Percentiles rank a stretch among this genome's conserved stretches.
Evolutionary conservation across 2,797 vertebrate genomes (phyloP).

Genomic region (Ibycter americanus): DNA sequence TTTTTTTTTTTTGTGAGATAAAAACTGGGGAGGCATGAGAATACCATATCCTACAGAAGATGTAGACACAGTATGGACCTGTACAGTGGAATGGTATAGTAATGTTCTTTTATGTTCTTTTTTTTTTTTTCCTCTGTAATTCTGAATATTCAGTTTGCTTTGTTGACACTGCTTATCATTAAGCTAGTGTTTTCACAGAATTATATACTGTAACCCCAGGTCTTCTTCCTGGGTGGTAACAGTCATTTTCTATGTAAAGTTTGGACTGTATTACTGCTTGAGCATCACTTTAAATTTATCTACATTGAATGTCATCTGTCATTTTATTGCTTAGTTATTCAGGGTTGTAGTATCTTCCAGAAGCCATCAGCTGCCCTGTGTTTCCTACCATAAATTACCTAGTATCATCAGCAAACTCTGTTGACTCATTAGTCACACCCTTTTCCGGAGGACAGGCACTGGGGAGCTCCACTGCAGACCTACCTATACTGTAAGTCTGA

Average conservation of each 20-base stretch:
- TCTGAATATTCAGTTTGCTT: not conserved
- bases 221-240: not conserved
- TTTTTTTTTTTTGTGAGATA: not conserved
- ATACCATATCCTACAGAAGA: not conserved
- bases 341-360: not conserved
- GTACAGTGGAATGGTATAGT: not conserved
- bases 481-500: not conserved
- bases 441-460: not conserved
- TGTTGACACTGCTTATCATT: not conserved
- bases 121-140: not conserved
- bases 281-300: not conserved
- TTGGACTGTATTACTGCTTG: not conserved
- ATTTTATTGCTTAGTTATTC: not conserved
- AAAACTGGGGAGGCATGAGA: fast-evolving
- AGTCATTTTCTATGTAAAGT: not conserved
- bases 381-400: not conserved
- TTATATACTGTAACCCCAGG: not conserved
- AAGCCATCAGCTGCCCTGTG: not conserved
- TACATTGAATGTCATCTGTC: not conserved
- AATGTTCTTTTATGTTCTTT: not conserved
- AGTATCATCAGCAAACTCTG: not conserved
- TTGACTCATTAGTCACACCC: not conserved
- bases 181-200: not conserved
- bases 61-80: not conserved
- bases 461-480: not conserved